Evolutionary conservation across 2,888 invertebrate genomes (phyloP), one percentile per base, ranked within the genome.

Genomic region (Lasioglossum marginatum): DNA sequence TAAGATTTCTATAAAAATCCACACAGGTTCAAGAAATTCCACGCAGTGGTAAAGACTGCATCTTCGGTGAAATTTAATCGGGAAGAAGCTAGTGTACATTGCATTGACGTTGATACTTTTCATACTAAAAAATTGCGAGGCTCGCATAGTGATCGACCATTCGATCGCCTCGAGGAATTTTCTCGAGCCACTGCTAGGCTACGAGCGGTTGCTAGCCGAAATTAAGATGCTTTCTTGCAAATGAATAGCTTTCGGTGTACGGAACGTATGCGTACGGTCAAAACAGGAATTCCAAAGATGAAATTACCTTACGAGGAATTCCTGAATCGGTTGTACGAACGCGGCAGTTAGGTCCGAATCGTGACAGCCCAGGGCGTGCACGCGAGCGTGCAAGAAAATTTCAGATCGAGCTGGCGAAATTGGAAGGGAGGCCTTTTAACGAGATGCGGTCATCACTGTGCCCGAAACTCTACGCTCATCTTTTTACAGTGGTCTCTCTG

Each of bases 361-460:
- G 95, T 95, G 95, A 95, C 94, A 93, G 95, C 95, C 95, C 93
- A 92, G 94, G 94, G 95, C 95, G 91, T 91, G 93, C 95, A 95
- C 95, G 95, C 94, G 94, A 95, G 94, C 94, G 93, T 93, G 92
- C 94, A 92, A 94, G 94, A 94, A 95, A 94, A 95, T 94, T 94
- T 94, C 93, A 94, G 94, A 95, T 95, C 94, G 94, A 95, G 94
- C 94, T 93, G 92, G 92, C 94, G 89, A 94, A 94, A 94, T 94
- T 94, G 93, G 93, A 93, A 91, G 92, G 92, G 89, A 92, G 89
- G 88, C 86, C 91, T 91, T 93, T 93, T 93, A 93, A 93, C 93
- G 92, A 93, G 93, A 91, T 79, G 91, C 90, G 92, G 90, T 93
- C 92, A 92, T 91, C 92, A 91, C 90, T 90, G 92, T 89, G 90